Base-by-base conservation (phyloP, 2,797 vertebrate species). In the Karalla daura region DNA sequence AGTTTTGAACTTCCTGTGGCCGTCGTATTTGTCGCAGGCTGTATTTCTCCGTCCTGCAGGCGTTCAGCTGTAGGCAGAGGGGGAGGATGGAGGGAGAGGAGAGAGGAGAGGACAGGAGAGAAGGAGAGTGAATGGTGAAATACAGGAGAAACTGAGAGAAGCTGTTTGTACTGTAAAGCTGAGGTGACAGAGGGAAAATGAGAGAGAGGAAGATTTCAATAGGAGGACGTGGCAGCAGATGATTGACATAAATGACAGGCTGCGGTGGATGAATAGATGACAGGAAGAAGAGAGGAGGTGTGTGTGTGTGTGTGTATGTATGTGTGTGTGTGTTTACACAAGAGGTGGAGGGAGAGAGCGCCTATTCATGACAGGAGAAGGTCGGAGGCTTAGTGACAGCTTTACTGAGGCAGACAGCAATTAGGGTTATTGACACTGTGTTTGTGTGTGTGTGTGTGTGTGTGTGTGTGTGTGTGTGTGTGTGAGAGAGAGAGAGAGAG, bases 351-450 rank as follows among this genome's bases (percentile, higher is more conserved):
- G 15, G 1, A 17, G 35, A 23, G 2, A 4, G 43, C 40, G 44
- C 36, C 30, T 40, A 35, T 56, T 50, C 27, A 37, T 45, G 49
- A 63, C 37, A 28, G 8, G 33, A 63, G 52, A 63, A 20, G n/a
- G 64, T 74, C 51, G 14, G 63, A 62, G 49, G 68, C 63, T 73
- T 51, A 74, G 65, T 53, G 49, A 72, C 60, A 49, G 39, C 55
- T 78, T 74, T 49, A 74, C 32, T 30, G 59, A 65, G 50, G 39
- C 39, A 39, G 32, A 52, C 55, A 63, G 51, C 80, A 74, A 76
- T 78, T 73, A 71, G 56, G 13, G 45, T 60, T 79, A 62, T 76
- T 72, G 74, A 79, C 62, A 35, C 33, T 18, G 23, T 56, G 58
- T 51, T 37, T 41, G 11, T 63, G 18, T 15, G 32, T 28, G 63